phyloP scores from a whole-genome alignment of 2,797 vertebrate genomes.

The Karalla daura region DNA sequence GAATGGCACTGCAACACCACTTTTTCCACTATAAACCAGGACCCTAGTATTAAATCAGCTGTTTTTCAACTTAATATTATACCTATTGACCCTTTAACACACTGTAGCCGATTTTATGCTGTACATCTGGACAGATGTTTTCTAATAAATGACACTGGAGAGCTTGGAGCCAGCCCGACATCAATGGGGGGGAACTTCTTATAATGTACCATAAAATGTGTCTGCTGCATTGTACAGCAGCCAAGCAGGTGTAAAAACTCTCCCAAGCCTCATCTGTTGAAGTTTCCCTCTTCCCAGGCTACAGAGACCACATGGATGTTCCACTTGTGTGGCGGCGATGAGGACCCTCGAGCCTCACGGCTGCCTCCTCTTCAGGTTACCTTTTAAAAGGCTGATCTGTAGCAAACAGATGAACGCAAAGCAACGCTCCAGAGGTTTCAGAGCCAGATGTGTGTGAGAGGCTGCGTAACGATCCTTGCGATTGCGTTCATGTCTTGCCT shows the following conservation, averaged over 20 bases:
- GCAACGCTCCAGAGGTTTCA: conserved; percentile 35
- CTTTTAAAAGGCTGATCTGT: conserved; percentile 60
- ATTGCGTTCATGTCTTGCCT: conserved; percentile 17
- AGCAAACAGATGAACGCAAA: conserved; percentile 52
- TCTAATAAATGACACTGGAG: conserved; percentile 41
- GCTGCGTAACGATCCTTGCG: conserved; percentile 36
- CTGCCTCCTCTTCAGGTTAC: conserved; percentile 42
- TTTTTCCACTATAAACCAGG: conserved; percentile 17
- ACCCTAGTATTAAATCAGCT: conserved; percentile 17
- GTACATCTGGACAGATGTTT: conserved; percentile 28
- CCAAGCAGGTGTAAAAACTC: conserved; percentile 61
- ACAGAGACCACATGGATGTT: conserved; percentile 46
- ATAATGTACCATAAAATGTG: conserved; percentile 46
- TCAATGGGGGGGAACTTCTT: conserved; percentile 15
- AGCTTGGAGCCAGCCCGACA: conserved; percentile 12
- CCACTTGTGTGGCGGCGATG: conserved; percentile 51
- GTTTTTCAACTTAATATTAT: conserved; percentile 24
- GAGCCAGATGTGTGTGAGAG: conserved; percentile 64
- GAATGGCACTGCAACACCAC: background rate
- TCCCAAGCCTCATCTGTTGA: conserved; percentile 28
- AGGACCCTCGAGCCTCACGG: conserved; percentile 44
- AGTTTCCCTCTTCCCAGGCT: conserved; percentile 16
- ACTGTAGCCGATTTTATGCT: conserved; percentile 12
- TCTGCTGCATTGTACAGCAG: conserved; percentile 39
- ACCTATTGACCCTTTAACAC: conserved; percentile 25